Percentiles rank a stretch among this genome's conserved stretches.
phyloP scores from a whole-genome alignment of 2,113 vertebrate species.

The Atherinomorus stipes region DNA sequence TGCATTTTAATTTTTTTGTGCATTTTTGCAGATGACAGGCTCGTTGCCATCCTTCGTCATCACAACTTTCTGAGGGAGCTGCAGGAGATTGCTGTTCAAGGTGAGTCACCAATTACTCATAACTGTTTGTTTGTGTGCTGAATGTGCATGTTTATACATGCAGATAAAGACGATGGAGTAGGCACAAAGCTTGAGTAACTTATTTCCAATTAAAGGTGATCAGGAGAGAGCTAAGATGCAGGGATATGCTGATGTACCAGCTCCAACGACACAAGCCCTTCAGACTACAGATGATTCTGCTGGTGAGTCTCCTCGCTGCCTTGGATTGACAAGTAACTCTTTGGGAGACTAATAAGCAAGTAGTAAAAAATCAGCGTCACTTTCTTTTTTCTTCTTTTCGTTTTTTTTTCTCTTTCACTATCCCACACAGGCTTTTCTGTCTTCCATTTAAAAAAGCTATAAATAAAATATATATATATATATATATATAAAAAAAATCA shows the following conservation, averaged over 20 bases:
- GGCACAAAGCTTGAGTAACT: neutral
- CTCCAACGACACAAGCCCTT: constrained; percentile 78
- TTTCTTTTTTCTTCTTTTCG: no score
- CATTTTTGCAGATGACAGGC: constrained; percentile 87
- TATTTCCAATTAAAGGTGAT: constrained; percentile 77
- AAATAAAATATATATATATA: no score
- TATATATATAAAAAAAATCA: no score
- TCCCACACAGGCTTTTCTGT: no score
- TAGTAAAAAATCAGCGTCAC: neutral
- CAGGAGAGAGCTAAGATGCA: constrained; percentile 81
- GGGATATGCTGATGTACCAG: constrained; percentile 63
- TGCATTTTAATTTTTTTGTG: constrained; percentile 7
- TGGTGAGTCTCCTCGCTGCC: constrained; percentile 61
- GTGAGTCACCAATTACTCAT: constrained; percentile 74
- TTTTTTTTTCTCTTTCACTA: no score
- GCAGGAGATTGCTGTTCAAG: constrained; percentile 91
- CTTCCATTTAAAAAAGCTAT: no score
- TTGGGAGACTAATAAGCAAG: no score
- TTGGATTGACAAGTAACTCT: neutral
- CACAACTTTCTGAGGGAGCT: constrained; percentile 92
- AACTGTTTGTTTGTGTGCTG: neutral
- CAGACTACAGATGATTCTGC: constrained; percentile 61
- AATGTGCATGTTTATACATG: neutral
- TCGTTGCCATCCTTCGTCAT: constrained; percentile 91
- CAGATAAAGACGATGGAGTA: neutral